These are phyloP conservation scores for Micropterix aruncella DNA, from an alignment of 2,888 invertebrate species.

Conservation along the genomic window DNA sequence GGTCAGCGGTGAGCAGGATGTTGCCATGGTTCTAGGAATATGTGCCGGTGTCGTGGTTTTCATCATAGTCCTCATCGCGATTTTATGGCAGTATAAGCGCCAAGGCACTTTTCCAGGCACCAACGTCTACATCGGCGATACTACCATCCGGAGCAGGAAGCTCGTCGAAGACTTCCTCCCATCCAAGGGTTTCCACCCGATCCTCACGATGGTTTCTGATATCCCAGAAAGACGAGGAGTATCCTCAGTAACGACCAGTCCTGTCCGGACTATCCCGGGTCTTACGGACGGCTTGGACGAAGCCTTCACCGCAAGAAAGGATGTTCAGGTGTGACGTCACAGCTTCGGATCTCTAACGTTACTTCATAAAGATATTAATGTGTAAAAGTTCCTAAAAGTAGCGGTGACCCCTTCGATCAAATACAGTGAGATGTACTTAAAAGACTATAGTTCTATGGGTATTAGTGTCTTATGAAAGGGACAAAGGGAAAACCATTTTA, in stretches of 20 bases:
- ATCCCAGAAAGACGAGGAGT: constrained; percentile 27
- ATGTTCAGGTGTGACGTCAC: constrained; percentile 53
- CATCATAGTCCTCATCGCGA: constrained; percentile 33
- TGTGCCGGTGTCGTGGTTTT: constrained; percentile 28
- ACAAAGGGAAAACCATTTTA: too few species aligned
- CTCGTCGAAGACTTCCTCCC: constrained; percentile 44
- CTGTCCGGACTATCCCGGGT: constrained; percentile 7
- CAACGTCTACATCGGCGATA: constrained; percentile 45
- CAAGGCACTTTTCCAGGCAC: constrained; percentile 39
- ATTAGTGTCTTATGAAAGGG: too few species aligned
- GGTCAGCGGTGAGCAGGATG: constrained; percentile 34
- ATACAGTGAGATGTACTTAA: too few species aligned
- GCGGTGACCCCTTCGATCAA: too few species aligned
- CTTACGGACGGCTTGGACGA: constrained; percentile 8
- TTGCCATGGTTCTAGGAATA: constrained; percentile 42
- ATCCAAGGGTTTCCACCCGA: constrained; percentile 41
- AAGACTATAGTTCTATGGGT: too few species aligned
- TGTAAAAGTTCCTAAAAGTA: constrained; percentile 32
- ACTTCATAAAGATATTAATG: constrained; percentile 34
- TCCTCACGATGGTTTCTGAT: constrained; percentile 35
- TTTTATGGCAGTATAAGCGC: constrained; percentile 41
- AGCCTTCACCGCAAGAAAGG: constrained; percentile 17
- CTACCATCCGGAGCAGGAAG: constrained; percentile 44
- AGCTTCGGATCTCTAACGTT: constrained; percentile 42
- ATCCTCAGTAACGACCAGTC: constrained; percentile 18